A percentile compares a stretch with the other conserved stretches of the same genome.
phyloP scores from a whole-genome alignment of 2,888 invertebrate genomes.

The Xestia ashworthii region DNA sequence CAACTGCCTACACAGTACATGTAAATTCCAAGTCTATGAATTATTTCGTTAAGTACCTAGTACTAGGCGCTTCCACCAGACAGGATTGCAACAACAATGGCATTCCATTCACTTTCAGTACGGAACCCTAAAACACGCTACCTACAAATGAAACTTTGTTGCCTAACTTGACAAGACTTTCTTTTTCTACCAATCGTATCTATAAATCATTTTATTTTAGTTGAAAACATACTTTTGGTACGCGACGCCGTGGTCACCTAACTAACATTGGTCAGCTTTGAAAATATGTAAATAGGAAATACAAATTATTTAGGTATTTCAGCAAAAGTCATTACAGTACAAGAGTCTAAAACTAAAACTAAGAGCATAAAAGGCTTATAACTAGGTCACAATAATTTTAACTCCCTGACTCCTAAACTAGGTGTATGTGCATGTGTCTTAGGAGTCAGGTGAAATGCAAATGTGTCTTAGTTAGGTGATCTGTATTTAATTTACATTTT shows the following conservation, averaged over 20 bases:
- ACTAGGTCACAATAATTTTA: too few species aligned
- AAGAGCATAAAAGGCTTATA: too few species aligned
- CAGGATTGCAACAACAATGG: conserved; percentile 40
- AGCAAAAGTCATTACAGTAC: too few species aligned
- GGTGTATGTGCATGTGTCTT: too few species aligned
- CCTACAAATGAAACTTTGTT: conserved; percentile 26
- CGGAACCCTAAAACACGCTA: conserved; percentile 22
- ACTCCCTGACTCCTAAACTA: too few species aligned
- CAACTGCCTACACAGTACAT: conserved; percentile 38
- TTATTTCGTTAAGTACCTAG: conserved; percentile 24
- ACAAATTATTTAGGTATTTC: too few species aligned
- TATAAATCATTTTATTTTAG: conserved; percentile 52
- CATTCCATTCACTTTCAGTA: conserved; percentile 47
- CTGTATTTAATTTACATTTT: too few species aligned
- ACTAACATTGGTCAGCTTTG: not conserved
- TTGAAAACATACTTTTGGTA: conserved; percentile 20
- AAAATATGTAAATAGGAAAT: not conserved
- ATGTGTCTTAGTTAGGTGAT: too few species aligned
- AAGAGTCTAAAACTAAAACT: too few species aligned
- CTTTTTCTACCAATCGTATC: conserved; percentile 28
- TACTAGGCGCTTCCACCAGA: conserved; percentile 9
- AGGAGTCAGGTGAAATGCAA: too few species aligned
- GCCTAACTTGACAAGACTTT: conserved; percentile 36
- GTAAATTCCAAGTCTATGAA: conserved; percentile 38
- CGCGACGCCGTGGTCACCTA: not conserved